Conservation (phyloP, 1,140 invertebrate species). For the Grapholita molesta region DNA sequence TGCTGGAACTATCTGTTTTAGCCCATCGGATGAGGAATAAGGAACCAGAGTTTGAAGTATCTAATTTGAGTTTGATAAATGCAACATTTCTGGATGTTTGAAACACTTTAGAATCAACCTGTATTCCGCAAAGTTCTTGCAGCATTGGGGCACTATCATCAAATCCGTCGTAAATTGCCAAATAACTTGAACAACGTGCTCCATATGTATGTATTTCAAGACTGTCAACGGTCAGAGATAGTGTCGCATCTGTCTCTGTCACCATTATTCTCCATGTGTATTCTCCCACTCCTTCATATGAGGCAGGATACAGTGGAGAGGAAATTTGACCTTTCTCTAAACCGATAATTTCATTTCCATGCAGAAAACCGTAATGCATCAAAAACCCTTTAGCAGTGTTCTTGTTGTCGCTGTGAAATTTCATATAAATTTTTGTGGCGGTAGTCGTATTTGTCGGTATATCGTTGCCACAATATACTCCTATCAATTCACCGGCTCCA, state of each 20-base stretch:
- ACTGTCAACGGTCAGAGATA: constrained; percentile 52
- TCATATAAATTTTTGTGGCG: constrained; percentile 84
- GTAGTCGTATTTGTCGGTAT: constrained; percentile 79
- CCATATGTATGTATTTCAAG: constrained; percentile 48
- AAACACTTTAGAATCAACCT: constrained; percentile 62
- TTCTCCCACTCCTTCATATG: constrained; percentile 63
- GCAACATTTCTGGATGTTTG: constrained; percentile 81
- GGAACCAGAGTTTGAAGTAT: constrained; percentile 65
- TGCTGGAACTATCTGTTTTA: constrained; percentile 27
- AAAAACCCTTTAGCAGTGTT: constrained; percentile 86
- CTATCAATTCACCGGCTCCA: constrained; percentile 81
- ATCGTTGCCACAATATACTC: constrained; percentile 84
- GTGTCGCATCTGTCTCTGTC: constrained; percentile 61
- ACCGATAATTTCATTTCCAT: constrained; percentile 79
- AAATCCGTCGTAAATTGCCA: constrained; percentile 86
- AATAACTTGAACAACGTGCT: constrained; percentile 46
- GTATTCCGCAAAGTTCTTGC: constrained; percentile 76
- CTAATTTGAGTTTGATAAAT: constrained; percentile 78
- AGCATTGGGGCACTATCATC: constrained; percentile 81
- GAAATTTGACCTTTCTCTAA: constrained; percentile 83
- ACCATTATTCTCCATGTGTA: constrained; percentile 86
- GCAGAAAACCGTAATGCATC: constrained; percentile 83
- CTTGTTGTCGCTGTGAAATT: constrained; percentile 86
- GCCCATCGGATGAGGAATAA: constrained; percentile 83
- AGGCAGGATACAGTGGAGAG: constrained; percentile 88